Evolutionary conservation across 2,797 vertebrate species (phyloP), one percentile per base, ranked within the genome.

Genomic region (Leptodactylus fallax): DNA sequence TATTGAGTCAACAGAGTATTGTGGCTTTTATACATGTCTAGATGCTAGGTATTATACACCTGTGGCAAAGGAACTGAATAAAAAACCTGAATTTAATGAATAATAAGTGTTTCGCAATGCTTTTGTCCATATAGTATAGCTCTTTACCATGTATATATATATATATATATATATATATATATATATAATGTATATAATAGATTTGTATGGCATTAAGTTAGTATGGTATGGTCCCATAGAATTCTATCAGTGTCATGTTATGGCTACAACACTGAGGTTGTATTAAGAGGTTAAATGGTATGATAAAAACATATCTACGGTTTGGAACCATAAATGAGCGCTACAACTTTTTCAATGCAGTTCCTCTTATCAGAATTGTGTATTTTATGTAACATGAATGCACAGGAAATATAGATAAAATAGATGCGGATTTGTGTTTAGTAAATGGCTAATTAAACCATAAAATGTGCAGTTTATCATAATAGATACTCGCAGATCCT

Each of bases 401-500:
- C 11, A 19, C 11, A 21, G 19, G 27, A 60, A 79, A 60, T 58
- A 6, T 21, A 19, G 25, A 36, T 79, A 58, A 21, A 79, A 60
- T 36, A 36, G 8, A 58, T 36, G 16, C 4, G 3, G 25, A 27
- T 79, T 14, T 79, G 16, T 60, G 16, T 60, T 23, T 6, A 27
- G 36, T 60, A 79, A 58, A 60, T 6, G 16, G 11, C n/a, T 60
- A 36, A 36, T 79, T 60, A 49, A 61, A 45, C 47, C 56, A 51
- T 61, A 78, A 78, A 77, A 77, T 13, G 49, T 63, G 13, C 61
- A 55, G 58, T 19, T 77, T 36, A 63, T 87, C 25, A 65, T 21
- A 82, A 65, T 19, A n/a, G 69, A 23, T 77, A 47, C 58, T 77
- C 77, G 79, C 21, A 51, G 74, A 53, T 77, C 49, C n/a, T 56